A percentile compares a stretch with the other conserved stretches of the same genome.
Evolutionary conservation across 2,113 vertebrate species (phyloP).

Genomic region (Otocyon megalotis): DNA sequence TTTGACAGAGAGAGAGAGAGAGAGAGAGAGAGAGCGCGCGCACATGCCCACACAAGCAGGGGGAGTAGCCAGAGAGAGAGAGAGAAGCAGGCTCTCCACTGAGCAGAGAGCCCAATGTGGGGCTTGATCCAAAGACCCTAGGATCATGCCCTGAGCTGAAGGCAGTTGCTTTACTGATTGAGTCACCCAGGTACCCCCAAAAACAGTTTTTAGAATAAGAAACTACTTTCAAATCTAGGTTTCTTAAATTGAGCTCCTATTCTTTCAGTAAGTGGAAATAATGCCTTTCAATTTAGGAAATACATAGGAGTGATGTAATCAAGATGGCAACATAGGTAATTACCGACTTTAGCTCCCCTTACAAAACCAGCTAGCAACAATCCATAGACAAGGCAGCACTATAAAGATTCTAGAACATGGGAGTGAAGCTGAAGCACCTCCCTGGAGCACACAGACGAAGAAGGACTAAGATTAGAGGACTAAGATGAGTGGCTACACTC

Average conservation of each 20-base stretch:
- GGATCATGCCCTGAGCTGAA: no score
- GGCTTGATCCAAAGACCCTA: no score
- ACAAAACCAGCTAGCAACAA: background rate
- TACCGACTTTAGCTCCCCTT: background rate
- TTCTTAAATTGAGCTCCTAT: background rate
- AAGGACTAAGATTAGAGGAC: background rate
- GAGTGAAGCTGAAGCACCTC: background rate
- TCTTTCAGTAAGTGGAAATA: background rate
- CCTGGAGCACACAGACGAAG: background rate
- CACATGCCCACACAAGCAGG: no score
- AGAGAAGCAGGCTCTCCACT: no score
- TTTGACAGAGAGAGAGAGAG: no score
- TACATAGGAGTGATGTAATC: background rate
- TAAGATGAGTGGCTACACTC: background rate
- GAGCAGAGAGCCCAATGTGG: no score
- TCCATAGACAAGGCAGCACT: background rate
- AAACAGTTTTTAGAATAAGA: background rate
- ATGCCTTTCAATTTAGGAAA: background rate
- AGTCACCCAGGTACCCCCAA: no score
- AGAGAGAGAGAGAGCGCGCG: no score
- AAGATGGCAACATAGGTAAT: background rate
- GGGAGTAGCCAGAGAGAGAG: no score
- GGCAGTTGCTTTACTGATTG: no score
- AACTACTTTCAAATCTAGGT: background rate
- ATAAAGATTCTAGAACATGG: background rate